Base-by-base conservation (phyloP, 1,140 invertebrate species). In the Caenorhabditis brenneri region DNA sequence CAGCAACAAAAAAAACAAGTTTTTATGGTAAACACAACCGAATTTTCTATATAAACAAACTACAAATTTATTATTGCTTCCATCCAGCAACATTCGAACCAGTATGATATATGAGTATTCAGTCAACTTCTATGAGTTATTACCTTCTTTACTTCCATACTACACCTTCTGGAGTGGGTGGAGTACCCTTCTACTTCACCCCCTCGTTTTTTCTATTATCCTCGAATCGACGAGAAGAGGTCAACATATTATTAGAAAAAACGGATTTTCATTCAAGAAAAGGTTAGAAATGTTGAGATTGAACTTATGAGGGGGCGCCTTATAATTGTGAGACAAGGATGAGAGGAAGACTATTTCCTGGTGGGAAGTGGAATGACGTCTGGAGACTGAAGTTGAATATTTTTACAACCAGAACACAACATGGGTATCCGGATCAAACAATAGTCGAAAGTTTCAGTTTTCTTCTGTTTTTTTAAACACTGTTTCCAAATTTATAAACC, bases 281-380 rank as follows among this genome's bases (percentile, higher is more conserved):
- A 46, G 36, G n/a, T 74, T 74, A 31, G 33, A 24, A 46, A 42
- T 3, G 19, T n/a, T 19, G 36, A 74, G 36, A 74, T 74, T 42
- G 65, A 46, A 65, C 10, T 65, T 65, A 24, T 33, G 58, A 36
- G 65, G 33, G 65, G 36, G 65, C 65, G 65, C n/a, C 5, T 42
- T 39, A 74, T 74, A 74, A 65, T 65, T 65, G 65, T 6, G 12
- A 74, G 65, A 74, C 33, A 74, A 74, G 65, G 65, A 74, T 74
- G 65, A 42, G 65, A 74, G 65, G 36, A 74, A 42, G 65, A 27
- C 6, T 9, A 42, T 36, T 74, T 74, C 65, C 36, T 42, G 22
- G 7, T 74, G 33, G 36, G 22, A 74, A 42, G 65, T 42, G 33
- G 10, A 19, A 42, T 42, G 65, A 42, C 65, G 36, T 74, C 33